Percentiles rank a stretch among this genome's conserved stretches.
These are phyloP conservation scores for Pediacus dermestoides DNA, from an alignment of 2,888 invertebrate species.

Conservation along the genomic window DNA sequence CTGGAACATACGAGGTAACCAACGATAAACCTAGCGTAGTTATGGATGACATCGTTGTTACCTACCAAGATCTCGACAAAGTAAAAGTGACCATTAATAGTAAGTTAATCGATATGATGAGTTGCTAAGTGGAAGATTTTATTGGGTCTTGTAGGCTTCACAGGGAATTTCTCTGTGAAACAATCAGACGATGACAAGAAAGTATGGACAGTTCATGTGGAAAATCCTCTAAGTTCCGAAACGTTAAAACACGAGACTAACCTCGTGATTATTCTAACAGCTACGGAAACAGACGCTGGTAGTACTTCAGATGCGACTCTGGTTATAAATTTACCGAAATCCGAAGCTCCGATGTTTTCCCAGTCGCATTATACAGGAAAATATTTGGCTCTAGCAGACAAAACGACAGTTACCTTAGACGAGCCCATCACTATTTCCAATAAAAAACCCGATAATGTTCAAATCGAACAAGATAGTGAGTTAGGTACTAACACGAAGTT, in stretches of 20 bases:
- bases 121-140: no score
- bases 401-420: conserved; percentile 12
- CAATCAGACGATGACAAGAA: no score
- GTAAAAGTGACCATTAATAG: conserved; percentile 16
- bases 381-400: conserved; percentile 12
- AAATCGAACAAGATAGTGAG: conserved; percentile 19
- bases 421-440: conserved; percentile 14
- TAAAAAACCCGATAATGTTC: conserved; percentile 9
- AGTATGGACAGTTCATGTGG: no score
- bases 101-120: conserved; percentile 14
- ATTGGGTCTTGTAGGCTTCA: no score
- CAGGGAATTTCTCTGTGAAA: no score
- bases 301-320: conserved; percentile 9
- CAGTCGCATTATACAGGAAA: conserved; percentile 18
- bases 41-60: conserved; percentile 12
- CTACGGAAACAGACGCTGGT: conserved; percentile 8
- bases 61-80: conserved; percentile 11
- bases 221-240: conserved; percentile 11
- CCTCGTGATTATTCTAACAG: conserved; percentile 13
- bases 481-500: conserved; percentile 3
- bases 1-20: conserved; percentile 3
- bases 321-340: conserved; percentile 10
- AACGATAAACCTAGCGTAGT: conserved; percentile 9
- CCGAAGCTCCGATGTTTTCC: conserved; percentile 17
- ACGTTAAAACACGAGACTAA: no score